phyloP scores from a whole-genome alignment of 2,888 invertebrate genomes.

The Gymnosoma rotundatum region DNA sequence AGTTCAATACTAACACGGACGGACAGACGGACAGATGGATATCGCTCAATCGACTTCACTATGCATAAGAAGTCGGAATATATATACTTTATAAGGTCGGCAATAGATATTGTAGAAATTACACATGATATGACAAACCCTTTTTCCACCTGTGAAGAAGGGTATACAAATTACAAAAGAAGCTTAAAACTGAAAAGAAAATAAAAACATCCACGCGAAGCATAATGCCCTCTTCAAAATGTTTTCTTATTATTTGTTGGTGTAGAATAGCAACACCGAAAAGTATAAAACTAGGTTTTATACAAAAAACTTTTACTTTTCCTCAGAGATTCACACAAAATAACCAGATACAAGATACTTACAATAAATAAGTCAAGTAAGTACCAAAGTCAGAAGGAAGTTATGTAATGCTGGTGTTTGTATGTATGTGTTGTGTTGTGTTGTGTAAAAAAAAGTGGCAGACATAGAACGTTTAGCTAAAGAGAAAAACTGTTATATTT shows the following conservation, averaged over 20 bases:
- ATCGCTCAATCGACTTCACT: no score
- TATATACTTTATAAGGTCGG: no score
- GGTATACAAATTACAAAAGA: no score
- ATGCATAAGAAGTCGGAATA: no score
- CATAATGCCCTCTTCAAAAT: not conserved
- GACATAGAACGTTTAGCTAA: not conserved
- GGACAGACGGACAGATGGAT: no score
- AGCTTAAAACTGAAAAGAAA: not conserved
- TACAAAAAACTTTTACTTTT: slow-evolving; percentile 33
- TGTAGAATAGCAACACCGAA: not conserved
- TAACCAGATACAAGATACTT: not conserved
- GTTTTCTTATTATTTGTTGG: not conserved
- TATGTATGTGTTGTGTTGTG: not conserved
- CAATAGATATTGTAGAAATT: no score
- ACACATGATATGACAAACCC: no score
- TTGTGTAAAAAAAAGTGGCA: not conserved
- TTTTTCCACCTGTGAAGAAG: no score
- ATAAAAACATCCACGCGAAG: not conserved
- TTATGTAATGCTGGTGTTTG: not conserved
- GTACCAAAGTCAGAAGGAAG: not conserved
- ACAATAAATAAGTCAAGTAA: not conserved
- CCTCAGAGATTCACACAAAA: slow-evolving; percentile 1
- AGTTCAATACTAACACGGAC: no score
- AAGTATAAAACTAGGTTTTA: slow-evolving; percentile 15
- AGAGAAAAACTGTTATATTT: slow-evolving; percentile 7